These are phyloP conservation scores for Myocastor coypus DNA, from an alignment of 2,113 vertebrate species.

Conservation along the genomic window DNA sequence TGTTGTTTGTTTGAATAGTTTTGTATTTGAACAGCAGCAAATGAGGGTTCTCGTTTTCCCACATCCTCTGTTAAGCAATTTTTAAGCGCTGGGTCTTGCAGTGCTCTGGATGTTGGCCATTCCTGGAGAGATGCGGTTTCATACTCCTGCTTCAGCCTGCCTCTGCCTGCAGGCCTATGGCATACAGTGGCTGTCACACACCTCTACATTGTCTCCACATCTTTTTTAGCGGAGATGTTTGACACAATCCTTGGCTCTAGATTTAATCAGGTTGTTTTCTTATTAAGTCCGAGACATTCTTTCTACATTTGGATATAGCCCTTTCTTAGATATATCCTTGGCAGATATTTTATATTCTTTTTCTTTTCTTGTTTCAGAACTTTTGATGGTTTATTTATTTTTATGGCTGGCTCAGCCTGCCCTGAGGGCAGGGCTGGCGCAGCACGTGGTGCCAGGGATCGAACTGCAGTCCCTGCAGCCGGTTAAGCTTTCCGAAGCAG, in stretches of 20 bases:
- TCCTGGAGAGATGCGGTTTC: not conserved
- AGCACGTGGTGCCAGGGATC: too few species aligned
- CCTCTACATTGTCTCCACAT: not conserved
- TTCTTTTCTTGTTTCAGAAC: too few species aligned
- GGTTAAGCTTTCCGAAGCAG: too few species aligned
- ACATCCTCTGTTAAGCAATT: not conserved
- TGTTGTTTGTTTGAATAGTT: not conserved
- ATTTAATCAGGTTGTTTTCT: not conserved
- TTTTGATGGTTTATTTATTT: too few species aligned
- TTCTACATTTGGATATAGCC: not conserved
- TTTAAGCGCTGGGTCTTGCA: not conserved
- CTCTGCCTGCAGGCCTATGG: not conserved
- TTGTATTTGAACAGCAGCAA: not conserved
- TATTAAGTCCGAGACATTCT: not conserved
- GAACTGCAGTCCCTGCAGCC: too few species aligned
- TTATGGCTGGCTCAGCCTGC: too few species aligned
- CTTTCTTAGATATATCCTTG: not conserved
- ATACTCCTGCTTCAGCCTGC: not conserved
- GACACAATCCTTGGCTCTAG: not conserved
- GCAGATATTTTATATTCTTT: constrained; percentile 36
- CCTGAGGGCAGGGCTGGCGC: too few species aligned
- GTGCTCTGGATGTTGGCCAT: not conserved
- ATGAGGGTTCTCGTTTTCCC: not conserved
- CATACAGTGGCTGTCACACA: not conserved
- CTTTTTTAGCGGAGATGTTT: not conserved